Base-by-base conservation (phyloP, 2,113 vertebrate species). In the Narcine bancroftii region DNA sequence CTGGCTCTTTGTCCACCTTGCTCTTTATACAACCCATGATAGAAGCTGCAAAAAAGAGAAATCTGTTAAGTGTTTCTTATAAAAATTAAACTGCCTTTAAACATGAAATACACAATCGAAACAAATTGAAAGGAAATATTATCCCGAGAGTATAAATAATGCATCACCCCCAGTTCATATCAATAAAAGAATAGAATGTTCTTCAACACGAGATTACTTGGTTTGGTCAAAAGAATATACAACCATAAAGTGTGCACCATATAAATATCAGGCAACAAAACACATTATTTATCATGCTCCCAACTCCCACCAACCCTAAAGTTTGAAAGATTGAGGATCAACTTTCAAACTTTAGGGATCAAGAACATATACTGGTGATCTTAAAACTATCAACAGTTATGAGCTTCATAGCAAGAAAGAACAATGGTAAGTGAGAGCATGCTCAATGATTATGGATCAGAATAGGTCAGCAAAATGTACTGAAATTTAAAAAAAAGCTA, bases 1-100 rank as follows among this genome's bases (percentile, higher is more conserved):
- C 47, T 73, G 97, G 96, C 94, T 96, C 96, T 96, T 99, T 99
- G 95, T 97, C 96, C 94, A 98, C 97, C 95, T 99, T 99, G 95
- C 98, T 99, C 96, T 98, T 98, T 93, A 99, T 96, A 94, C 98
- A 99, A 94, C 98, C 98, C 98, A 99, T 99, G 85, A 94, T 95
- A 93, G 95, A 93, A 94, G 93, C 96, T 98, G 92, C n/a, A 89
- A 93, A 93, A 0, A 21, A 94, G 4, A 93, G 2, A 0, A 15
- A 87, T 93, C 19, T 89, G 60, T n/a, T 89, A 11, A 89, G 63
- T 66, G 9, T 15, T 1, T 39, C 6, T 19, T 42, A 45, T 42
- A 45, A 91, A 63, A 69, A 11, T 13, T n/a, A 91, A 17, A 91
- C 60, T 39, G n/a, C 10, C 63, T 91, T 91, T 91, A 29, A 65